phyloP scores from a whole-genome alignment of 2,113 vertebrate genomes.

The Procapra przewalskii region DNA sequence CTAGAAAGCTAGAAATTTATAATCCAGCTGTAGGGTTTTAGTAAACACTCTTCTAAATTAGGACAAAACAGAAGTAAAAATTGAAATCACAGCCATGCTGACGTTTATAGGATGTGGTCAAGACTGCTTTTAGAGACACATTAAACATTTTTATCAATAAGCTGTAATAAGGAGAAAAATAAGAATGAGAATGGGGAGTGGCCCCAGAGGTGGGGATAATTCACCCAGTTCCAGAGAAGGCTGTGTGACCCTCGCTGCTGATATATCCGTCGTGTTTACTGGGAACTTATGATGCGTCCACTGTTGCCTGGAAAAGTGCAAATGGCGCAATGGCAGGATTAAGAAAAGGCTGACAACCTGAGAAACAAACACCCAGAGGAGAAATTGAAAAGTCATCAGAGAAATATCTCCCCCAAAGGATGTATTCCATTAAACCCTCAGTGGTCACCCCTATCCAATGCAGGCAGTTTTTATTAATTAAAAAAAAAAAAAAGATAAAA shows the following conservation, averaged over 20 bases:
- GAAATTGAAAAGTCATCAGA: background rate
- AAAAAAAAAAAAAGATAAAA: background rate
- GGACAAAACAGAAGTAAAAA: slow-evolving; percentile 35
- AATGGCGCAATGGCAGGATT: background rate
- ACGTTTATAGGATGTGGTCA: background rate
- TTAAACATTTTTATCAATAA: background rate
- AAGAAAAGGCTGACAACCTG: background rate
- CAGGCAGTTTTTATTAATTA: background rate
- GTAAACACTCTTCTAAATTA: slow-evolving; percentile 30
- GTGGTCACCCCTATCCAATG: background rate
- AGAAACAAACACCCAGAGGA: background rate
- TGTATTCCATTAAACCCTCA: no score
- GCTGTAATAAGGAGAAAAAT: background rate
- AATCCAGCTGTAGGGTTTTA: background rate
- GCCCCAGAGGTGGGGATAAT: rapidly evolving
- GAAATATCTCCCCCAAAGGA: background rate
- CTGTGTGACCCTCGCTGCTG: rapidly evolving
- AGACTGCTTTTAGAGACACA: background rate
- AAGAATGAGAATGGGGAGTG: background rate
- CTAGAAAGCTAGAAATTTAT: background rate
- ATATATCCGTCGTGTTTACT: rapidly evolving
- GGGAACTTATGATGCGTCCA: background rate
- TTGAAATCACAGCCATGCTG: background rate
- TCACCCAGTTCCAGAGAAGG: background rate
- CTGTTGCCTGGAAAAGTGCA: background rate